Base-by-base conservation (phyloP, 2,888 invertebrate species). In the Harpalus rufipes region DNA sequence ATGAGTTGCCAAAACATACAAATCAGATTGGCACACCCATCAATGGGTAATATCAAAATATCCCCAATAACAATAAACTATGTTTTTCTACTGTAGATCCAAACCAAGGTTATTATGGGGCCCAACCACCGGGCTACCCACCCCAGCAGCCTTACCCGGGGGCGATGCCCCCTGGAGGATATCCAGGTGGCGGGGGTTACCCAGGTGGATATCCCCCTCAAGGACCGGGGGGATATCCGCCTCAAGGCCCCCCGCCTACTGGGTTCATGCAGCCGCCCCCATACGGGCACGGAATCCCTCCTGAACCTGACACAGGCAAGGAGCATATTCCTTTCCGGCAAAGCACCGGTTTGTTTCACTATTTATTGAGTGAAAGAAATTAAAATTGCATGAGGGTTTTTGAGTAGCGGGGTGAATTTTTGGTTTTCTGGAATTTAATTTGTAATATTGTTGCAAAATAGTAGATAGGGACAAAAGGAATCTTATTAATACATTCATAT, bases 221-320 rank as follows among this genome's bases (percentile, higher is more conserved):
- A 63, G 89, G 86, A 51, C 89, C 90, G 81, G 91, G 91, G 87
- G 91, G 91, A 32, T 91, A 90, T 88, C 91, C 91, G 41, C 72
- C 72, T 6, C 72, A 74, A 3, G 86, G 84, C n/a, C 86, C 89
- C 87, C 90, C 88, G 82, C 88, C 90, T 32, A 89, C 82, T 1
- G 84, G 84, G 12, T 84, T 84, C 21, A 78, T 84, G 65, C 78
- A 61, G 8, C 84, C 78, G 12, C 84, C 84, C 2, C 61, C 68
- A 7, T 68, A 78, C 59, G 74, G 51, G 8, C 81, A 81, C 2
- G 51, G 58, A 18, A 18, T 41, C 1, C 81, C 81, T 4, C 56
- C 58, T 32, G 32, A 32, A 5, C 6, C 32, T 32, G 78, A 84
- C 25, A 25, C 78, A 84, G 84, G 84, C 84, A 84, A 84, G 84